phyloP scores from a whole-genome alignment of 2,113 vertebrate genomes.

The Albula goreensis region DNA sequence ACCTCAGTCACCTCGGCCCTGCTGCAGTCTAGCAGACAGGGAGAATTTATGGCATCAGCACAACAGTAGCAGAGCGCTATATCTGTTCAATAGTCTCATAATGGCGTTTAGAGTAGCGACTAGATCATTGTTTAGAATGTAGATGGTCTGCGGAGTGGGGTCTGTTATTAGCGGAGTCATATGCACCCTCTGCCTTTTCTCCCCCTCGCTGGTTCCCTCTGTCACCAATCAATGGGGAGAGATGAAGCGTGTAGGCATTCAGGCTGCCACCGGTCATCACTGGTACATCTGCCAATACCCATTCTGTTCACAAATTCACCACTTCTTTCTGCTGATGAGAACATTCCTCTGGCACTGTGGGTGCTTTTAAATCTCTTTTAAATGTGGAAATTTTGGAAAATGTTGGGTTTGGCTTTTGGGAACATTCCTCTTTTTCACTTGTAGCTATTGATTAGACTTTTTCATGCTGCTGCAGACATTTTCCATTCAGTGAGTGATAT shows the following conservation, averaged over 20 bases:
- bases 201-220: not conserved
- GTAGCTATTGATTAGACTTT: not conserved
- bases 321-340: not conserved
- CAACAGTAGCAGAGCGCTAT: no score
- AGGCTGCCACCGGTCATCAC: not conserved
- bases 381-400: not conserved
- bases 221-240: not conserved
- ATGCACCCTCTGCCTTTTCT: not conserved
- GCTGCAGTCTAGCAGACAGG: no score
- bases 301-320: not conserved
- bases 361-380: not conserved
- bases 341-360: not conserved
- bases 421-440: not conserved
- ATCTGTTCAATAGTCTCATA: no score
- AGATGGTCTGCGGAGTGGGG: not conserved
- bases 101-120: no score
- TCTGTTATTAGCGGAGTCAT: not conserved
- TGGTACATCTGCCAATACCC: not conserved
- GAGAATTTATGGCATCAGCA: no score
- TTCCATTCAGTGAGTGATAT: not conserved
- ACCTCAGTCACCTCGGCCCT: no score
- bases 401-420: not conserved
- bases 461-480: not conserved
- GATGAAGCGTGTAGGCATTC: not conserved
- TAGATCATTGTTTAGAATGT: not conserved